Percentiles rank a stretch among this genome's conserved stretches.
These are phyloP conservation scores for Polydesmus complanatus DNA, from an alignment of 2,888 invertebrate genomes.

Conservation along the genomic window DNA sequence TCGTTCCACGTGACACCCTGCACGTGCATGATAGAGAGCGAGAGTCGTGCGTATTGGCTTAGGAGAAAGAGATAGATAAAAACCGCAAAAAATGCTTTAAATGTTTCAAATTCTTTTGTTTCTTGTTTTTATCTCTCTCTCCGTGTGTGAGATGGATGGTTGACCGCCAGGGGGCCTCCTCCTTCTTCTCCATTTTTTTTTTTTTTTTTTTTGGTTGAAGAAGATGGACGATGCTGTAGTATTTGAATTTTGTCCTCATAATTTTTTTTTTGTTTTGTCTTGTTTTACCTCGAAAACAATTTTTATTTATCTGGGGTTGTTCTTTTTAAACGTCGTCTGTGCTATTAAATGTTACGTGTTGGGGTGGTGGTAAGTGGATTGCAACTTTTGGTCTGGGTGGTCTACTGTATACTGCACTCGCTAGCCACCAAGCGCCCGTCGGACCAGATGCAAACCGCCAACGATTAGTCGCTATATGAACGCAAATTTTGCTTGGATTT, in stretches of 20 bases:
- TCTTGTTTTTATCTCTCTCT: neutral
- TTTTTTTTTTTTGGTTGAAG: no score
- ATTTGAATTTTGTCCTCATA: neutral
- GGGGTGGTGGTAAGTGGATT: neutral
- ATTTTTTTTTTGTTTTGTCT: no score
- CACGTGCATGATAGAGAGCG: no score
- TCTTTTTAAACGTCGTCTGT: neutral
- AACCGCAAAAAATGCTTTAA: neutral
- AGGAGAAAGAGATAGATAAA: no score
- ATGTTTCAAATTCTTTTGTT: neutral
- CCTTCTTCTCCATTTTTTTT: neutral
- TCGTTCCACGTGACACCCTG: no score
- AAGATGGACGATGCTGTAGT: neutral
- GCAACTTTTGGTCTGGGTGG: neutral
- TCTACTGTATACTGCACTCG: neutral
- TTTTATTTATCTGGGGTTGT: neutral
- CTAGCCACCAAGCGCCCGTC: no score
- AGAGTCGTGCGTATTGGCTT: no score
- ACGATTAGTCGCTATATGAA: no score
- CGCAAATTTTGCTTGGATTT: no score
- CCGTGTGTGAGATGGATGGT: neutral
- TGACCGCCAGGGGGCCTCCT: neutral
- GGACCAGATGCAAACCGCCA: no score
- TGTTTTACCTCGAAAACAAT: no score
- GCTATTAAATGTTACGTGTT: no score